A percentile compares a stretch with the other conserved stretches of the same genome.
phyloP scores from a whole-genome alignment of 1,140 invertebrate species.

The Scylla paramamosain region DNA sequence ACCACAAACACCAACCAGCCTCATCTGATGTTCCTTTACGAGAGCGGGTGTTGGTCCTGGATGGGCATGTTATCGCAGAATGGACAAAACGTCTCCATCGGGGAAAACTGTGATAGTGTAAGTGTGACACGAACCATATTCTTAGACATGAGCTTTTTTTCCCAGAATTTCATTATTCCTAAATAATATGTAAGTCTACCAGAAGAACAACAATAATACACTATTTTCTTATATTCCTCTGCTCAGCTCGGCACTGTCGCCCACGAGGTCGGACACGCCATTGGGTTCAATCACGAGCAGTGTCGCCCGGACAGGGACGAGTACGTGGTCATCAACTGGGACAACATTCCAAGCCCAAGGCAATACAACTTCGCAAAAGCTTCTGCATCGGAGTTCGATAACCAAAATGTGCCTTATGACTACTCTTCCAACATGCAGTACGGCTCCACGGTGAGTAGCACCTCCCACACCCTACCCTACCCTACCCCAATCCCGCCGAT shows the following conservation, averaged over 20 bases:
- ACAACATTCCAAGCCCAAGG: constrained; percentile 77
- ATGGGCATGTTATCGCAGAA: constrained; percentile 78
- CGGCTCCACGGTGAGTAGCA: constrained; percentile 48
- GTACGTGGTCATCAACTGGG: constrained; percentile 79
- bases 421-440: constrained; percentile 77
- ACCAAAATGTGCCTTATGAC: constrained; percentile 65
- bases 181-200: neutral
- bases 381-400: neutral
- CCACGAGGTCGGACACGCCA: constrained; percentile 80
- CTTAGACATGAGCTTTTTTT: neutral
- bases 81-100: constrained; percentile 79
- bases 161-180: neutral
- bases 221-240: neutral
- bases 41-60: constrained; percentile 79
- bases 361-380: constrained; percentile 58
- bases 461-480: neutral
- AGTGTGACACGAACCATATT: constrained; percentile 61
- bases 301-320: constrained; percentile 80
- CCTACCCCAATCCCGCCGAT: neutral
- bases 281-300: constrained; percentile 81
- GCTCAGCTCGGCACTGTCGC: constrained; percentile 79
- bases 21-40: constrained; percentile 64
- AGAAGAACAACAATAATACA: neutral
- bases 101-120: constrained; percentile 79
- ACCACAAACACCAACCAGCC: constrained; percentile 50